Evolutionary conservation across 2,113 vertebrate species (phyloP).

Genomic region (Myotis yumanensis): DNA sequence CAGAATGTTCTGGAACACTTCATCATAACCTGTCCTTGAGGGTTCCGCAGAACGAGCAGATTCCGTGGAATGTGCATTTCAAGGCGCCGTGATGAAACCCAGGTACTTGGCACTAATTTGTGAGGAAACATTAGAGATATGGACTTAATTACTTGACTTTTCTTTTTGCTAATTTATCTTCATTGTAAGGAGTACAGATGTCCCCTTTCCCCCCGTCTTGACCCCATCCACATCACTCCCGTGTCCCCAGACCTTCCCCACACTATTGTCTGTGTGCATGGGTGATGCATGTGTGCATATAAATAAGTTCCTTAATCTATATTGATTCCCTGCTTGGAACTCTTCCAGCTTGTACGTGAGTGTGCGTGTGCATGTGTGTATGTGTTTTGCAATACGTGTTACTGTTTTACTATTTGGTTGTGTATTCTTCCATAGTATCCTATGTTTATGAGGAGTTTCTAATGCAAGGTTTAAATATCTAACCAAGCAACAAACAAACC

Average conservation of each 20-base stretch:
- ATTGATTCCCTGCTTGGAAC: neutral
- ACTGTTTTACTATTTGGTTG: neutral
- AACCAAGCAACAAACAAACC: neutral
- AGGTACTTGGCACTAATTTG: neutral
- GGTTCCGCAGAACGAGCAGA: neutral
- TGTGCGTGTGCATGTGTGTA: too few relatives aligned
- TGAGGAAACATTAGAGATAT: neutral
- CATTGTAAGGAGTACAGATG: too few relatives aligned
- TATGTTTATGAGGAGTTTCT: neutral
- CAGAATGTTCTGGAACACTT: neutral
- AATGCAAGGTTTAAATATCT: neutral
- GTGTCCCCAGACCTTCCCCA: too few relatives aligned
- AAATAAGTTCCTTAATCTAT: neutral
- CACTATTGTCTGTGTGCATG: too few relatives aligned
- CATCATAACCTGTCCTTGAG: neutral
- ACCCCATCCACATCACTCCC: too few relatives aligned
- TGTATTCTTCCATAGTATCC: neutral
- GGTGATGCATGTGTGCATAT: too few relatives aligned
- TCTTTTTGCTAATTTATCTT: neutral
- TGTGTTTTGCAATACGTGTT: neutral
- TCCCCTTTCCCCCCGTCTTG: rapidly evolving
- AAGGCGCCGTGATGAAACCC: neutral
- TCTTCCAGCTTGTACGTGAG: neutral
- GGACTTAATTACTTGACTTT: neutral
- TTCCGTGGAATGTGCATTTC: neutral